Conservation (phyloP, 2,888 invertebrate genomes). For the Drosophila incognita region DNA sequence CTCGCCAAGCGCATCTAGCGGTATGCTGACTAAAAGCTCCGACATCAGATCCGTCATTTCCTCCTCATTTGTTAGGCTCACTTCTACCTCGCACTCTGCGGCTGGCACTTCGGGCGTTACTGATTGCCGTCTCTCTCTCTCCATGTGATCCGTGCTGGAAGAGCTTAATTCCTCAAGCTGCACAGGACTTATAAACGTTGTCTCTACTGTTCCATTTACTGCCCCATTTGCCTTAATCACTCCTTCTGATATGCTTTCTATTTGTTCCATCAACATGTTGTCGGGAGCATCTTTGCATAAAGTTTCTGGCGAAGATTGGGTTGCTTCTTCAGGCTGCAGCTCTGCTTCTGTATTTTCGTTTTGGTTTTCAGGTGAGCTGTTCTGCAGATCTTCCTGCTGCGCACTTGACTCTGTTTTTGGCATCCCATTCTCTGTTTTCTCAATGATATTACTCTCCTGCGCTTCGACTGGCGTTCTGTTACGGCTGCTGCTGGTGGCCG, state of each 20-base stretch:
- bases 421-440: neutral
- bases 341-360: neutral
- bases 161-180: constrained; percentile 65
- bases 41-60: neutral
- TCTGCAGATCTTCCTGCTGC: neutral
- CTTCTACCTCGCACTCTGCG: constrained; percentile 21
- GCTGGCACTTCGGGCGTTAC: constrained; percentile 26
- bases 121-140: neutral
- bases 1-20: constrained; percentile 56
- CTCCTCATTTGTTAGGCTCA: constrained; percentile 6
- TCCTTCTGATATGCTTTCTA: constrained; percentile 10
- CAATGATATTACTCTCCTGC: neutral
- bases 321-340: neutral
- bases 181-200: constrained; percentile 24
- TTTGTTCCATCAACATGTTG: neutral
- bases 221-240: neutral
- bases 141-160: constrained; percentile 47
- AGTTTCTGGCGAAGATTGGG: neutral
- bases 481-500: neutral
- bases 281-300: neutral
- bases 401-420: neutral
- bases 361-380: neutral
- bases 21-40: constrained; percentile 64
- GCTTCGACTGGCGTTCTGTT: neutral
- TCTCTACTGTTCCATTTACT: constrained; percentile 7